phyloP scores from a whole-genome alignment of 2,888 invertebrate genomes.

The Agrotis exclamationis region DNA sequence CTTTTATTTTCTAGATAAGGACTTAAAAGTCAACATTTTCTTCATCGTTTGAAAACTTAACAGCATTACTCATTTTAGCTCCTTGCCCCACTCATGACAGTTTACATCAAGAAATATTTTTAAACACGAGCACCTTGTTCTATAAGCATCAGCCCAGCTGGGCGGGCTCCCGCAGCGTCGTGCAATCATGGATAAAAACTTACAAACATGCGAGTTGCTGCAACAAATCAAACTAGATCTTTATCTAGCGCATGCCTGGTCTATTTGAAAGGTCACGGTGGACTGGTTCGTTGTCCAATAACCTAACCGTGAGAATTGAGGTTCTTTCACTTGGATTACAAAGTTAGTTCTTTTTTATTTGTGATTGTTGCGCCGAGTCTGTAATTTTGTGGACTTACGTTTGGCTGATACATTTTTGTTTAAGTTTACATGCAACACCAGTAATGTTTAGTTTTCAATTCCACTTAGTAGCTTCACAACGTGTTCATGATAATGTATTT shows the following conservation, averaged over 20 bases:
- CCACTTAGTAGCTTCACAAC: neutral
- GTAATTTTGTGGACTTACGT: constrained; percentile 23
- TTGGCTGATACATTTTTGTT: constrained; percentile 14
- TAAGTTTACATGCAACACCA: constrained; percentile 7
- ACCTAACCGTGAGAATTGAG: constrained; percentile 40
- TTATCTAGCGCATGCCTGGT: constrained; percentile 5
- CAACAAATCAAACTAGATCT: constrained; percentile 33
- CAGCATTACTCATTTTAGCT: constrained; percentile 24
- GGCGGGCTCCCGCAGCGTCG: constrained; percentile 76
- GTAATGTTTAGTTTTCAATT: constrained; percentile 19
- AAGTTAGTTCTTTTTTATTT: constrained; percentile 22
- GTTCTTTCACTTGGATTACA: constrained; percentile 34
- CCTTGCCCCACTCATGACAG: constrained; percentile 34
- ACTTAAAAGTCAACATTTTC: neutral
- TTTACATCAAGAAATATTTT: constrained; percentile 58
- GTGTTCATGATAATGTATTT: neutral
- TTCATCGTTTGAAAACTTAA: constrained; percentile 18
- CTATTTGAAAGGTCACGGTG: constrained; percentile 15
- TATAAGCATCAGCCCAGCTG: constrained; percentile 66
- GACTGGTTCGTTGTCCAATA: constrained; percentile 28
- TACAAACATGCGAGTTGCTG: constrained; percentile 35
- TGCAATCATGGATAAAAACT: constrained; percentile 64
- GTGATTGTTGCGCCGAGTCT: constrained; percentile 3
- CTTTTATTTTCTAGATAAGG: neutral
- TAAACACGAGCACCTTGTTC: constrained; percentile 55